phyloP scores from a whole-genome alignment of 2,113 vertebrate species.

The Chaetodon trifascialis region DNA sequence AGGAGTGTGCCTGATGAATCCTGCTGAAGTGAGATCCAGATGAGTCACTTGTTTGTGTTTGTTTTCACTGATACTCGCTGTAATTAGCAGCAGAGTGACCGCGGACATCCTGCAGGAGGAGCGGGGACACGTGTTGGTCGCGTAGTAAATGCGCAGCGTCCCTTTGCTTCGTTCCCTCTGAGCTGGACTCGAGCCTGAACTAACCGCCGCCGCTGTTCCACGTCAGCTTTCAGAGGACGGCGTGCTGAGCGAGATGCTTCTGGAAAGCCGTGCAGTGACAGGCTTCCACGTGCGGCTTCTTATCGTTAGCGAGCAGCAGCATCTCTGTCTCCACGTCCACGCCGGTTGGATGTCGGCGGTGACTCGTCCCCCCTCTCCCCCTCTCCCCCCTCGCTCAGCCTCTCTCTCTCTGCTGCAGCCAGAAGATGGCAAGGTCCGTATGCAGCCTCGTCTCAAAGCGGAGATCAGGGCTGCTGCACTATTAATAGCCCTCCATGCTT shows the following conservation, averaged over 20 bases:
- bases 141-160: too few relatives aligned
- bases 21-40: background rate
- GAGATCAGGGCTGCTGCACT: slow-evolving; percentile 77
- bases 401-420: slow-evolving; percentile 80
- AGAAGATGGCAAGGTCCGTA: slow-evolving; percentile 92
- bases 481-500: slow-evolving; percentile 80
- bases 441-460: slow-evolving; percentile 77
- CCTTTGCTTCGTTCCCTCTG: too few relatives aligned
- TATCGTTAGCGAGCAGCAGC: background rate
- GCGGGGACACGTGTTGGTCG: too few relatives aligned
- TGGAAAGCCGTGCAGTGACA: background rate
- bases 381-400: background rate
- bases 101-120: background rate
- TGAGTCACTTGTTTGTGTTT: background rate
- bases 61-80: background rate
- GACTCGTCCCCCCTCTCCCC: background rate
- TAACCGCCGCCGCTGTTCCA: too few relatives aligned
- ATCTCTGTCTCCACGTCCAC: slow-evolving; percentile 3
- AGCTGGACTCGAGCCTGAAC: too few relatives aligned
- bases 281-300: background rate
- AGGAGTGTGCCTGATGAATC: background rate
- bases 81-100: too few relatives aligned
- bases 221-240: background rate
- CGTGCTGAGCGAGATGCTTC: background rate
- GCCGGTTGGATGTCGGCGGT: background rate